Evolutionary conservation across 1,140 invertebrate species (phyloP).

Genomic region (Drosophila subpulchrella): DNA sequence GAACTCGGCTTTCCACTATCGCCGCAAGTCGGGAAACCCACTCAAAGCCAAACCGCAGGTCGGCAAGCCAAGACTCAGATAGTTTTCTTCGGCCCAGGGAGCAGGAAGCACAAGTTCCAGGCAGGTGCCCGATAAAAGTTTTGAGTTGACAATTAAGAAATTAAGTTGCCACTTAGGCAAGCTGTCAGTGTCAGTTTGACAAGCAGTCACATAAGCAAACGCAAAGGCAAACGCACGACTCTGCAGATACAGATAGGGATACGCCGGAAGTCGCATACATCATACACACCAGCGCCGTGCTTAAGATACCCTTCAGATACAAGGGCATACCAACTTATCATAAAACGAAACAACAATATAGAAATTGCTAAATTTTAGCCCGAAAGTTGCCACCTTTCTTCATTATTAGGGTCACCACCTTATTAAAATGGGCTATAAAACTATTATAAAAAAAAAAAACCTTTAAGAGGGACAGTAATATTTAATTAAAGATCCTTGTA

Average conservation of each 20-base stretch:
- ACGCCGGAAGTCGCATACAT: slow-evolving; percentile 1
- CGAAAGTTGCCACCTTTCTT: no score
- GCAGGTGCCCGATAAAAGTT: slow-evolving; percentile 77
- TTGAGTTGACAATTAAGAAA: slow-evolving; percentile 84
- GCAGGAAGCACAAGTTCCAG: slow-evolving; percentile 33
- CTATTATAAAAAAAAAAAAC: no score
- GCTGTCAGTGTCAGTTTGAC: slow-evolving; percentile 83
- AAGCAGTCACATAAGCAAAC: slow-evolving; percentile 65
- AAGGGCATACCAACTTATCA: background rate
- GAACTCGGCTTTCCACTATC: slow-evolving; percentile 45
- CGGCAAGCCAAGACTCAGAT: slow-evolving; percentile 28
- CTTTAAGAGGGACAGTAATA: no score
- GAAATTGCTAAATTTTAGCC: no score
- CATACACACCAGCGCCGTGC: background rate
- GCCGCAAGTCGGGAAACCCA: slow-evolving; percentile 10
- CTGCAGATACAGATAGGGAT: slow-evolving; percentile 23
- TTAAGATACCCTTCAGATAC: background rate
- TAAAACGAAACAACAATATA: no score
- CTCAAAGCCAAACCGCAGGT: slow-evolving; percentile 58
- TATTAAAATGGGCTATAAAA: no score
- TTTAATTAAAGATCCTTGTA: no score
- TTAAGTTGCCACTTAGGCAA: slow-evolving; percentile 84
- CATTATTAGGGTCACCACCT: no score
- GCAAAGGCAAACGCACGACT: slow-evolving; percentile 25
- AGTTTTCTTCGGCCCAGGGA: slow-evolving; percentile 35